These are phyloP conservation scores for Physeter macrocephalus DNA, from an alignment of 2,113 vertebrate genomes.

Conservation along the genomic window DNA sequence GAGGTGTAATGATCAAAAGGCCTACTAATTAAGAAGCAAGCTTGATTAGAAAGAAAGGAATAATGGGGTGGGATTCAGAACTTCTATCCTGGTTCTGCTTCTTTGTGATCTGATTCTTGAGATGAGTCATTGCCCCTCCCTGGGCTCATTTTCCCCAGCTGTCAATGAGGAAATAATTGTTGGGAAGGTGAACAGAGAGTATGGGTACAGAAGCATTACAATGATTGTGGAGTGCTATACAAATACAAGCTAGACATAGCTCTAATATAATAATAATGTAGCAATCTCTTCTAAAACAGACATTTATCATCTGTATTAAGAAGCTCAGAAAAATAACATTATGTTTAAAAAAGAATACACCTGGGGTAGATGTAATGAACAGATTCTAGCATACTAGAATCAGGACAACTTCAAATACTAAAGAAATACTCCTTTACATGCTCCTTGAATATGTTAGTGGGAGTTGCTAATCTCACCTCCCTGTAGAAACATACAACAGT, in stretches of 20 bases:
- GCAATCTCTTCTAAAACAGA: background rate
- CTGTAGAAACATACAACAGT: background rate
- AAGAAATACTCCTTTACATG: background rate
- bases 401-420: background rate
- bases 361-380: background rate
- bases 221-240: background rate
- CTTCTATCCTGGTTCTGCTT: background rate
- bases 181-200: background rate
- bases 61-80: background rate
- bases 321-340: background rate
- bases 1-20: background rate
- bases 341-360: background rate
- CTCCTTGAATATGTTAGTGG: background rate
- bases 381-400: background rate
- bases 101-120: background rate
- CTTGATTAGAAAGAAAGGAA: background rate
- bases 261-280: background rate
- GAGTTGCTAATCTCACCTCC: background rate
- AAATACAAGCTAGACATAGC: background rate
- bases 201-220: background rate
- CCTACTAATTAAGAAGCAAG: background rate
- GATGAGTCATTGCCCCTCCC: background rate
- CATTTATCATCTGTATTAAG: background rate
- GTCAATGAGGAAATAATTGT: background rate
- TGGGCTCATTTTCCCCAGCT: background rate